Conservation (phyloP, 1,140 invertebrate species). For the Panulirus ornatus region DNA sequence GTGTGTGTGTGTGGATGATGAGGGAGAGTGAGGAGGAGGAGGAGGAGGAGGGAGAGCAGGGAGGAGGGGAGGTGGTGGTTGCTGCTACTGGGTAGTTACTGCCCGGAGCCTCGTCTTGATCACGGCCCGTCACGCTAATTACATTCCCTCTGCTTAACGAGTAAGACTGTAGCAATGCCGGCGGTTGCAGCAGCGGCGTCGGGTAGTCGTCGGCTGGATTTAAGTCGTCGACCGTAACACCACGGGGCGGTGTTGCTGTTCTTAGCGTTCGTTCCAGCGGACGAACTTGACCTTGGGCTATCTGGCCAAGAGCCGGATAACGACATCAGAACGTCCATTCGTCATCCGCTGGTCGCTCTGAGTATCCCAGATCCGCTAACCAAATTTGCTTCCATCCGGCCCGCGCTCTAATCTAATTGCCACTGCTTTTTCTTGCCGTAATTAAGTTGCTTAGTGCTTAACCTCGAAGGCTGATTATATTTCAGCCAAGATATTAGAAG, state of each 20-base stretch:
- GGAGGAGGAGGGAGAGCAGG: constrained; percentile 13
- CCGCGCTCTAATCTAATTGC: constrained; percentile 73
- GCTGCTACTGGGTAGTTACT: background rate
- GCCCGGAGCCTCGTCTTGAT: background rate
- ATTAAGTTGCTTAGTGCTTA: constrained; percentile 75
- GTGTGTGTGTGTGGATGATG: too few species aligned
- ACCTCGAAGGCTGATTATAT: constrained; percentile 75
- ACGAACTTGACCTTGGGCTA: background rate
- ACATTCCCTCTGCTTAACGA: background rate
- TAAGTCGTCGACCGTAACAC: too few species aligned
- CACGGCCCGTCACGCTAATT: background rate
- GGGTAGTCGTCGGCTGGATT: too few species aligned
- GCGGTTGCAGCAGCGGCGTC: too few species aligned
- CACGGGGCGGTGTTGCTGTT: too few species aligned
- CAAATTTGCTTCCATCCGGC: constrained; percentile 73
- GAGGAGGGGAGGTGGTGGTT: background rate
- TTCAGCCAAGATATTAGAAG: constrained; percentile 75
- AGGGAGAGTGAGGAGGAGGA: background rate
- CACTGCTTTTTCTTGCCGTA: constrained; percentile 74
- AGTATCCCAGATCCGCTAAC: constrained; percentile 70
- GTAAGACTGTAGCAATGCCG: background rate
- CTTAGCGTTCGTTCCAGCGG: too few species aligned
- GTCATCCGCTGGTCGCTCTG: constrained; percentile 61
- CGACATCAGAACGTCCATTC: constrained; percentile 59
- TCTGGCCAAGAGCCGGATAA: constrained; percentile 43